Evolutionary conservation across 2,113 vertebrate species (phyloP).

Genomic region (Saimiri boliviensis): DNA sequence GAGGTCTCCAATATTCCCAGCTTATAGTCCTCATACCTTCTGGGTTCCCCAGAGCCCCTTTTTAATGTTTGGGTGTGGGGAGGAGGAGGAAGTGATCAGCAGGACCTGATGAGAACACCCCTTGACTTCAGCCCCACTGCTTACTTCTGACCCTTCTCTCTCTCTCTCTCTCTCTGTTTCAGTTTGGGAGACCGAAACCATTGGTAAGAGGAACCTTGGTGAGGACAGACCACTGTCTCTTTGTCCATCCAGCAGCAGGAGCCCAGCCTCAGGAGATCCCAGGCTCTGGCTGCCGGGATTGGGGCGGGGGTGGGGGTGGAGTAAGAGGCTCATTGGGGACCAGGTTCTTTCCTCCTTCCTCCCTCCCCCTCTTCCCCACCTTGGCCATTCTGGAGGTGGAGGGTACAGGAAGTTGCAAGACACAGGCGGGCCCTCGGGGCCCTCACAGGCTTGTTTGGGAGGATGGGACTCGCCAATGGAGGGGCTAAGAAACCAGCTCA

Average conservation of each 20-base stretch:
- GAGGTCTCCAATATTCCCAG: background rate
- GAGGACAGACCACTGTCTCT: constrained; percentile 18
- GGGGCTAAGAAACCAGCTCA: background rate
- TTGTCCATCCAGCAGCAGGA: background rate
- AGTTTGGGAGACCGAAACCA: constrained; percentile 84
- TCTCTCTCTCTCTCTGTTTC: constrained; percentile 54
- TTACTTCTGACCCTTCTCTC: background rate
- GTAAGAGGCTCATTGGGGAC: background rate
- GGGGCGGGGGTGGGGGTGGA: background rate
- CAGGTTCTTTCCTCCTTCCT: background rate
- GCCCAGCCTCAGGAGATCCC: background rate
- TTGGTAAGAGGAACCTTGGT: constrained; percentile 82
- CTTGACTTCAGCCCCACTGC: background rate
- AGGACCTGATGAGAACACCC: background rate
- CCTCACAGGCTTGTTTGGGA: background rate
- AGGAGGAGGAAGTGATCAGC: background rate
- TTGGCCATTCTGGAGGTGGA: background rate
- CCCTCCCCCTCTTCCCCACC: rapidly evolving
- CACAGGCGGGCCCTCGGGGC: background rate
- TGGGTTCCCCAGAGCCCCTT: background rate
- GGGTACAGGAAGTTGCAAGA: background rate
- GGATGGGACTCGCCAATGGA: background rate
- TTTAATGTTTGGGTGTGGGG: background rate
- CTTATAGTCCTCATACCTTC: background rate
- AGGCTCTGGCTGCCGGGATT: background rate